Conservation (phyloP, 2,888 invertebrate species). For the Megaustenia siamemsis region DNA sequence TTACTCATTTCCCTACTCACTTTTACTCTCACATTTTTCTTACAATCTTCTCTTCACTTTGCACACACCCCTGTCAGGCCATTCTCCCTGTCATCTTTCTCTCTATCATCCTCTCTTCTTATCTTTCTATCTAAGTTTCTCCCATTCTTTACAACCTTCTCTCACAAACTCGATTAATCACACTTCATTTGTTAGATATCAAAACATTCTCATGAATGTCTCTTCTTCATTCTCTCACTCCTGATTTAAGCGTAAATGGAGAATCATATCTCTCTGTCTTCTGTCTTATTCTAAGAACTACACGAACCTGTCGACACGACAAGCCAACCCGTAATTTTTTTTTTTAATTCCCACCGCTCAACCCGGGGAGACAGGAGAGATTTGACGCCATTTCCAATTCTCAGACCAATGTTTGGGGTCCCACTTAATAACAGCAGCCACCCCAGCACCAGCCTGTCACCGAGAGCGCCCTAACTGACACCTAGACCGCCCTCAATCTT, state of each 20-base stretch:
- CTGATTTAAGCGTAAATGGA: not conserved
- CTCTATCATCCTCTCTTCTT: not conserved
- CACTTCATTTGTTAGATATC: not conserved
- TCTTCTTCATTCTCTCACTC: not conserved
- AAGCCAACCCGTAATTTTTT: not conserved
- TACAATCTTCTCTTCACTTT: too few relatives aligned
- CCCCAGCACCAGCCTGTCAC: not conserved
- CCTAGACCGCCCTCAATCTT: not conserved
- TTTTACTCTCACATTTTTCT: too few relatives aligned
- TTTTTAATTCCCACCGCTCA: not conserved
- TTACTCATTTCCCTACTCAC: too few relatives aligned
- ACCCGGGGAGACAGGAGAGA: not conserved
- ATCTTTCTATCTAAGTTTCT: not conserved
- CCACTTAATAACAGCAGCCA: not conserved
- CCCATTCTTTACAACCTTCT: not conserved
- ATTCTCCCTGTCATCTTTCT: not conserved
- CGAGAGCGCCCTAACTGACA: not conserved
- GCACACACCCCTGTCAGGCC: too few relatives aligned
- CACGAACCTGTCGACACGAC: too few relatives aligned
- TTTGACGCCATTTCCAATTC: slow-evolving; percentile 6
- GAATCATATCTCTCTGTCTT: not conserved
- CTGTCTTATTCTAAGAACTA: too few relatives aligned
- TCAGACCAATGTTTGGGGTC: not conserved
- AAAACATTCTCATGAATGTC: not conserved
- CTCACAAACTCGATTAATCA: not conserved